Percentiles rank a stretch among this genome's conserved stretches.
Evolutionary conservation across 2,888 invertebrate genomes (phyloP).

Genomic region (Tiphia femorata): DNA sequence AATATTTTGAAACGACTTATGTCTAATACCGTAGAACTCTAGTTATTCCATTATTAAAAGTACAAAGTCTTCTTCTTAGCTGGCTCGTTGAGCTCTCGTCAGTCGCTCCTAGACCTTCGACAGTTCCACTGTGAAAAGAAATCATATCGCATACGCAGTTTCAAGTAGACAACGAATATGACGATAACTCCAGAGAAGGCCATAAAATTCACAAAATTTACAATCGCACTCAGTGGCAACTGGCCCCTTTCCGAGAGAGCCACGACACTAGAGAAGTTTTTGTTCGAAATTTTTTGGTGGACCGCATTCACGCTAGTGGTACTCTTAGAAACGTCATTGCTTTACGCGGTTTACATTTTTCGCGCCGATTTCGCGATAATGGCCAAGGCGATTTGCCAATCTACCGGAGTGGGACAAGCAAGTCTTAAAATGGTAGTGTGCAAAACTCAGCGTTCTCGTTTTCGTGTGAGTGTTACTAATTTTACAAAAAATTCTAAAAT

Average conservation of each 20-base stretch:
- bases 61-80: too few relatives aligned
- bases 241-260: neutral
- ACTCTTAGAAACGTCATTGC: conserved; percentile 22
- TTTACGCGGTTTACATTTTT: conserved; percentile 16
- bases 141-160: too few relatives aligned
- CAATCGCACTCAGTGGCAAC: neutral
- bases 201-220: neutral
- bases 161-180: too few relatives aligned
- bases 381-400: conserved; percentile 31
- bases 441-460: conserved; percentile 22
- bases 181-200: neutral
- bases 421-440: conserved; percentile 33
- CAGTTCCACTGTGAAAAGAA: too few relatives aligned
- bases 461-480: conserved; percentile 34
- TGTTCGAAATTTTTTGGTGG: conserved; percentile 20
- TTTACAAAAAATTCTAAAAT: neutral
- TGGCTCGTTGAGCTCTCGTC: too few relatives aligned
- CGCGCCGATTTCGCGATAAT: conserved; percentile 21
- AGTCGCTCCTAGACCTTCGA: too few relatives aligned
- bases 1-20: too few relatives aligned
- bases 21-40: too few relatives aligned
- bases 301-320: conserved; percentile 12
- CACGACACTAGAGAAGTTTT: neutral
- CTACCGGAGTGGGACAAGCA: conserved; percentile 28
- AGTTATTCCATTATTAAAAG: too few relatives aligned